Base-by-base conservation (phyloP, 2,888 invertebrate species). In the Itoplectis maculator region DNA sequence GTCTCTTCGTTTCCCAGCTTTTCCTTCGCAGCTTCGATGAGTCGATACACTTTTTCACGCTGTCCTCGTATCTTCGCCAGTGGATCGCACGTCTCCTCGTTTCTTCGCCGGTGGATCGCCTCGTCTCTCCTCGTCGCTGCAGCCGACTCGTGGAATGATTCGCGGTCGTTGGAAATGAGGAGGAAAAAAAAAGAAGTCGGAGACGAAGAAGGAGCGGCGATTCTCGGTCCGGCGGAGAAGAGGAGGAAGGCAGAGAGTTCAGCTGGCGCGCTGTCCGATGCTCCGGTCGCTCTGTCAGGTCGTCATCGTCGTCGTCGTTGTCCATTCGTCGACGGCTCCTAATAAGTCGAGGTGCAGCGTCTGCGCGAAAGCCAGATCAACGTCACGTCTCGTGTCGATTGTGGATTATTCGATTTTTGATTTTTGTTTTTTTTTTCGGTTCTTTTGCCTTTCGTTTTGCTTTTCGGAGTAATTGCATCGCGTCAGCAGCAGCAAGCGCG, bases 311-410 rank as follows among this genome's bases (percentile, higher is more conserved):
- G 42, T 65, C n/a, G 76, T 76, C 72, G 66, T 40, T 73, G 72
- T 81, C 49, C 72, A 61, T 56, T 63, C 65, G 56, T 42, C 56
- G 40, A 66, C 51, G 37, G n/a, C 29, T 42, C 49, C 45, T 23
- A 70, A 65, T 29, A 51, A 42, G 63, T 77, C 66, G 72, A 81
- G 79, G 70, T 74, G 69, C 82, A 79, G 73, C 78, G 81, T 78
- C 84, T 82, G 79, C 82, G 81, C 85, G 78, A 74, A 80, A 82
- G 80, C 81, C 83, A 81, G 76, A 82, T 81, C 83, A 84, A 80
- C 78, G 76, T 81, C 84, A 84, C 79, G 74, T 81, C 49, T 79
- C 40, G 56, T 54, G 54, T 78, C 54, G 61, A 66, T n/a, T 40
- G 75, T 78, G n/a, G 42, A 72, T 54, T 63, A 35, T 59, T 72